Base-by-base conservation (phyloP, 2,888 invertebrate species). In the Malthinus flaveolus region DNA sequence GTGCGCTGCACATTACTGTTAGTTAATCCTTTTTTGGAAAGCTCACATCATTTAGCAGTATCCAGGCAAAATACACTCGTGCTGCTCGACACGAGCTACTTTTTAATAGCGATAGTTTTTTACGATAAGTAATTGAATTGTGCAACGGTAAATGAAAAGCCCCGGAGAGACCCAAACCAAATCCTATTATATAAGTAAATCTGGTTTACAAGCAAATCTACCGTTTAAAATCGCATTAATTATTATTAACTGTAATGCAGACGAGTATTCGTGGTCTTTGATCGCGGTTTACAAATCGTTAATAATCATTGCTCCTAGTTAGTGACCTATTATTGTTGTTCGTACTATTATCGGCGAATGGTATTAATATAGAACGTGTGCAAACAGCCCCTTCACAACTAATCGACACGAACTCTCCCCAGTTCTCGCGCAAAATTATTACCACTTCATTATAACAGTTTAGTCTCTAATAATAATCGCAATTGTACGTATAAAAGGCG, bases 221-320 rank as follows among this genome's bases (percentile, higher is more conserved):
- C 35, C 48, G 49, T 55, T 55, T 55, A 55, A 49, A 55, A 55
- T 49, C 55, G 35, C 55, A 49, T 55, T 44, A 55, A 55, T 55
- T 55, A 55, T 49, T 49, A 49, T 55, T 54, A 52, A 45, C 36
- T 36, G 15, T 50, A 56, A 50, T 50, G 46, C 50, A 15, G 13
- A 7, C 37, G 39, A 11, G 49, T 44, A 39, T 36, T 32, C 36
- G 56, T 34, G 56, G 36, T 50, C 50, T 50, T 50, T 47, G 46
- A 50, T 36, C 46, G 50, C 50, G 45, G 34, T 50, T 50, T 56
- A 56, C 36, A 39, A 50, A 51, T 46, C 49, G 49, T 49, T 56
- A 49, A 54, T 54, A 33, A 54, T 54, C 54, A 54, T 54, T 54
- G 47, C 47, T 12, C 10, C n/a, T 37, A 23, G 46, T 54, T 47